Conservation (phyloP, 1,140 invertebrate genomes). For the Pantala flavescens region DNA sequence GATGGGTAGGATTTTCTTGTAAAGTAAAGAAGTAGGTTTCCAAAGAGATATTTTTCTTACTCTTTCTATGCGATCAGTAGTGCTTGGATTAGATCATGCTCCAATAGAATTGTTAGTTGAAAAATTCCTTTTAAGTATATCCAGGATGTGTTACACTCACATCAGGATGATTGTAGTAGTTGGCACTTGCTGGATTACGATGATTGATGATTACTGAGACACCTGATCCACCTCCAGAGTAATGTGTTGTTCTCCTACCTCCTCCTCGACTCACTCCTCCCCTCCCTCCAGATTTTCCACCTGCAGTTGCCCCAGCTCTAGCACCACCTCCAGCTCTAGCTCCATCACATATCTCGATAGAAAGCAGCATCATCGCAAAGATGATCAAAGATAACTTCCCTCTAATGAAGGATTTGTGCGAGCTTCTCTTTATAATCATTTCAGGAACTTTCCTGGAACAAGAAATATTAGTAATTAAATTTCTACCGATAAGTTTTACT, state of each 20-base stretch:
- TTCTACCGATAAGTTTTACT: no score
- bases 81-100: no score
- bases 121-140: no score
- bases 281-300: conserved; percentile 30
- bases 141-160: conserved; percentile 37
- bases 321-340: conserved; percentile 14
- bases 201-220: conserved; percentile 53
- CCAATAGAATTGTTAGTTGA: no score
- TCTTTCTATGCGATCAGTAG: no score
- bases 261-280: conserved; percentile 32
- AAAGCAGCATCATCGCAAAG: background rate
- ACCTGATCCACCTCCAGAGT: conserved; percentile 36
- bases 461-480: no score
- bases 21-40: no score
- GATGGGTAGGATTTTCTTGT: no score
- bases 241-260: conserved; percentile 21
- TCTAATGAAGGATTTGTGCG: background rate
- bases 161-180: conserved; percentile 63
- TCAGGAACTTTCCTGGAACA: background rate
- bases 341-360: background rate
- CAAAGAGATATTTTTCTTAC: no score
- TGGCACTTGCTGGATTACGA: conserved; percentile 49
- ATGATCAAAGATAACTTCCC: background rate
- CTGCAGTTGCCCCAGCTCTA: conserved; percentile 26
- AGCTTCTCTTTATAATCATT: background rate